phyloP scores from a whole-genome alignment of 2,888 invertebrate species.

The Punctoribates punctum region DNA sequence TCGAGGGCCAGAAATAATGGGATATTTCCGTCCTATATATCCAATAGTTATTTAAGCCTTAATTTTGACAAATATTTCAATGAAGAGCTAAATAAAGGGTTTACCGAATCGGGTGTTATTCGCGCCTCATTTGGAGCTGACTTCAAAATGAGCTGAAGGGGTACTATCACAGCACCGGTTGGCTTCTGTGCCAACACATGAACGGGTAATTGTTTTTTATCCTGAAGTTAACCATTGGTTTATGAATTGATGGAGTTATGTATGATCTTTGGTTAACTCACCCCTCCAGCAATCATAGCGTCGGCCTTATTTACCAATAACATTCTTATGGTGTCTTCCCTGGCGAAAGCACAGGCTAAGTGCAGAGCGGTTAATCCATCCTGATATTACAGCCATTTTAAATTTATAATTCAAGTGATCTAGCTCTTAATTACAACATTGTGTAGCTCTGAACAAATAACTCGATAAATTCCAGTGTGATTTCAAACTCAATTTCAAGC shows the following conservation, averaged over 20 bases:
- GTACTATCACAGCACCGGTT: slow-evolving; percentile 85
- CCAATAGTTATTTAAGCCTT: too few species aligned
- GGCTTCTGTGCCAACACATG: slow-evolving; percentile 91
- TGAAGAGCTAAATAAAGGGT: slow-evolving; percentile 54
- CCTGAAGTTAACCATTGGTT: slow-evolving; percentile 59
- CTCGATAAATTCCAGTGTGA: too few species aligned
- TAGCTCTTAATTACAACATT: too few species aligned
- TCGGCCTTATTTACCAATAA: slow-evolving; percentile 84
- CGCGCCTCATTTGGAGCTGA: slow-evolving; percentile 87
- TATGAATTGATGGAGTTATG: neutral
- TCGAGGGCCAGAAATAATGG: slow-evolving; percentile 90
- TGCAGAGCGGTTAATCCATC: slow-evolving; percentile 94
- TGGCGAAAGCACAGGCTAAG: slow-evolving; percentile 87
- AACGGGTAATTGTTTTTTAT: slow-evolving; percentile 86
- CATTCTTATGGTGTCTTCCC: slow-evolving; percentile 89
- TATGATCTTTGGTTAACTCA: slow-evolving; percentile 63
- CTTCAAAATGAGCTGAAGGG: slow-evolving; percentile 78
- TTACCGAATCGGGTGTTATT: slow-evolving; percentile 80
- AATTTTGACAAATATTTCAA: neutral
- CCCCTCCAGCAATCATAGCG: slow-evolving; percentile 87
- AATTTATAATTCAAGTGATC: too few species aligned
- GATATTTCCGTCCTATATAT: slow-evolving; percentile 72
- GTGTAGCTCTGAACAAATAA: too few species aligned
- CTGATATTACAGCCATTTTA: slow-evolving; percentile 57
- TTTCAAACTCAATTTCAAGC: too few species aligned